Evolutionary conservation across 2,113 vertebrate genomes (phyloP).

Genomic region (Cheirogaleus medius): DNA sequence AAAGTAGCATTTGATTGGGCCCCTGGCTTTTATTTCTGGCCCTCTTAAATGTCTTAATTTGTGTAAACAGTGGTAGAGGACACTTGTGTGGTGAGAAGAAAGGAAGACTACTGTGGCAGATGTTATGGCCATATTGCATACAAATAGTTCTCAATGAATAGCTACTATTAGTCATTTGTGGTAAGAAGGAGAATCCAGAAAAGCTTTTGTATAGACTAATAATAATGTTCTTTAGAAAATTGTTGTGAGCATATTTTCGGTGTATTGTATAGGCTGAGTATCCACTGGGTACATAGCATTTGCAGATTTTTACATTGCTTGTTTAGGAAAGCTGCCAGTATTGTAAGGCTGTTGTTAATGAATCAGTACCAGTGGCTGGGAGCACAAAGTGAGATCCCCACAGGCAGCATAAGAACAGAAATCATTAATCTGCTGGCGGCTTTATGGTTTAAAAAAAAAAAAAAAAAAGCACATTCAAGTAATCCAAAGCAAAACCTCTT

Average conservation of each 20-base stretch:
- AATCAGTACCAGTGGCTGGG: constrained; percentile 46
- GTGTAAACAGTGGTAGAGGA: constrained; percentile 4
- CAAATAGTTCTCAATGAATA: constrained; percentile 24
- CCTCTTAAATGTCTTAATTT: constrained; percentile 23
- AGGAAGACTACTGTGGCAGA: neutral
- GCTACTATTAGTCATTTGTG: constrained; percentile 44
- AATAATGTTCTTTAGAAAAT: constrained; percentile 28
- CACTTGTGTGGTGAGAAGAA: neutral
- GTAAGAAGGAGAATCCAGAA: constrained; percentile 20
- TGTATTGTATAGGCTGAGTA: constrained; percentile 1
- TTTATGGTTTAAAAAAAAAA: neutral
- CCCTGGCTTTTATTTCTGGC: constrained; percentile 30
- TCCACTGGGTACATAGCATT: neutral
- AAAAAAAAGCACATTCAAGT: neutral
- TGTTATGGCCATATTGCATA: neutral
- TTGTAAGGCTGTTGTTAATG: constrained; percentile 40
- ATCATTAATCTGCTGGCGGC: constrained; percentile 41
- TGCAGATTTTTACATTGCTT: constrained; percentile 57
- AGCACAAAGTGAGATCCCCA: constrained; percentile 39
- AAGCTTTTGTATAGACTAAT: neutral
- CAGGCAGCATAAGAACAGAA: constrained; percentile 42
- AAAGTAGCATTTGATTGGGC: neutral
- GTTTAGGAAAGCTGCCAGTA: constrained; percentile 61
- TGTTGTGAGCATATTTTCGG: neutral
- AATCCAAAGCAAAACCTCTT: constrained; percentile 54